These are phyloP conservation scores for Caenorhabditis doughertyi DNA, from an alignment of 2,888 invertebrate species.

Conservation along the genomic window DNA sequence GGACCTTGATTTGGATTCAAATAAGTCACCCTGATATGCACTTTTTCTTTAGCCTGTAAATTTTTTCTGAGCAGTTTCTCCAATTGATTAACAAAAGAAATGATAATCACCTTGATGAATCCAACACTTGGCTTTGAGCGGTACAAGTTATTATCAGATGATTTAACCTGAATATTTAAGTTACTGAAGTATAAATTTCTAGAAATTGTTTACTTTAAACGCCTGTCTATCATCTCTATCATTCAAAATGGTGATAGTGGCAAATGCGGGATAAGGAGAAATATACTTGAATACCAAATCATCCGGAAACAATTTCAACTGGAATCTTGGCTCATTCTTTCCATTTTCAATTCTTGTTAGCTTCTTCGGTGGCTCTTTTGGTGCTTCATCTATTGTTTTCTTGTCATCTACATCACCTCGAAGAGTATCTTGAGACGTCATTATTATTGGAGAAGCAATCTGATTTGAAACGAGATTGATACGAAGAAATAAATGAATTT, in stretches of 20 bases:
- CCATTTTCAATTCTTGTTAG: conserved; percentile 6
- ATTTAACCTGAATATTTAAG: conserved; percentile 25
- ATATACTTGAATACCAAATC: conserved; percentile 9
- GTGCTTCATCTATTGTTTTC: background rate
- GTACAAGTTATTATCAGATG: conserved; percentile 3
- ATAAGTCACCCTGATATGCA: conserved; percentile 7
- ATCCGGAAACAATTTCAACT: conserved; percentile 12
- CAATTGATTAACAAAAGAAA: background rate
- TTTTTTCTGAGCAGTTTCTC: background rate
- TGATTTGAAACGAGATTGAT: background rate
- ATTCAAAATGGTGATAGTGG: conserved; percentile 4
- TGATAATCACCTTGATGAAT: conserved; percentile 9
- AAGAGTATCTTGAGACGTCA: conserved; percentile 15
- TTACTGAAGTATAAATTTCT: background rate
- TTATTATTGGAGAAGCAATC: background rate
- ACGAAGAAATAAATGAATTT: too few relatives aligned
- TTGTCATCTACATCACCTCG: conserved; percentile 4
- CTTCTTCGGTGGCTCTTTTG: background rate
- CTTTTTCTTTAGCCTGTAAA: conserved; percentile 16
- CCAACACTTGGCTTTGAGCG: conserved; percentile 32
- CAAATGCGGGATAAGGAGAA: background rate
- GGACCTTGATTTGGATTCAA: background rate
- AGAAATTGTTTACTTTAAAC: conserved; percentile 7
- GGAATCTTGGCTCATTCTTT: conserved; percentile 19
- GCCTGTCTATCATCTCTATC: conserved; percentile 6